phyloP scores from a whole-genome alignment of 2,888 invertebrate species.

The Orchestes rusci region DNA sequence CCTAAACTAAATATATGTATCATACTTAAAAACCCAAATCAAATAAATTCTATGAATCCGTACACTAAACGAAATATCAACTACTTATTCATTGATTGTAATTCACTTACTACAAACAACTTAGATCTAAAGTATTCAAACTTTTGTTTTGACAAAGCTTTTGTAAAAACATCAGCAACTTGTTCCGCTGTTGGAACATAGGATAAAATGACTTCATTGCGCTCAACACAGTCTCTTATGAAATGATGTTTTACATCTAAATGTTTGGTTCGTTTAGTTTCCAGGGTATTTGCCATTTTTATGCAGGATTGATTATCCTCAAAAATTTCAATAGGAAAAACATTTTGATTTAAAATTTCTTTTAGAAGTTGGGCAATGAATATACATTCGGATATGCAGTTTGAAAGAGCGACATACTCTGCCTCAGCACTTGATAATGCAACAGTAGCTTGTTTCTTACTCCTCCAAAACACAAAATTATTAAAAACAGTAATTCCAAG shows the following conservation, averaged over 20 bases:
- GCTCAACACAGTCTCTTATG: not conserved
- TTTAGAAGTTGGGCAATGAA: not conserved
- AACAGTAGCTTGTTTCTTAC: not conserved
- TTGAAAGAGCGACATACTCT: not conserved
- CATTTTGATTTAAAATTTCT: not conserved
- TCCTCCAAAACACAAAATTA: not conserved
- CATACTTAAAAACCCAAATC: too few species aligned
- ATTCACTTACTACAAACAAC: too few species aligned
- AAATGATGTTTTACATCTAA: not conserved
- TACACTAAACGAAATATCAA: too few species aligned
- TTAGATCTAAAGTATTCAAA: not conserved
- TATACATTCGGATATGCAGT: not conserved
- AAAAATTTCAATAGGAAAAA: not conserved
- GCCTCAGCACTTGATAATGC: not conserved
- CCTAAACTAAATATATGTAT: too few species aligned
- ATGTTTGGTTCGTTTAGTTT: not conserved
- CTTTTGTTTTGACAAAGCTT: not conserved
- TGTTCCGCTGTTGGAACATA: not conserved
- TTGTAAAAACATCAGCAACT: not conserved
- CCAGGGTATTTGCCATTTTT: not conserved
- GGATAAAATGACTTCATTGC: not conserved
- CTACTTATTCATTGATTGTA: too few species aligned
- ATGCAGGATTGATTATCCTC: not conserved
- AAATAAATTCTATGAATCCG: too few species aligned
- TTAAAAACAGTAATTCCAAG: not conserved